Percentiles rank a stretch among this genome's conserved stretches.
These are phyloP conservation scores for Lepidochrysops patricia DNA, from an alignment of 2,888 invertebrate genomes.

Conservation along the genomic window DNA sequence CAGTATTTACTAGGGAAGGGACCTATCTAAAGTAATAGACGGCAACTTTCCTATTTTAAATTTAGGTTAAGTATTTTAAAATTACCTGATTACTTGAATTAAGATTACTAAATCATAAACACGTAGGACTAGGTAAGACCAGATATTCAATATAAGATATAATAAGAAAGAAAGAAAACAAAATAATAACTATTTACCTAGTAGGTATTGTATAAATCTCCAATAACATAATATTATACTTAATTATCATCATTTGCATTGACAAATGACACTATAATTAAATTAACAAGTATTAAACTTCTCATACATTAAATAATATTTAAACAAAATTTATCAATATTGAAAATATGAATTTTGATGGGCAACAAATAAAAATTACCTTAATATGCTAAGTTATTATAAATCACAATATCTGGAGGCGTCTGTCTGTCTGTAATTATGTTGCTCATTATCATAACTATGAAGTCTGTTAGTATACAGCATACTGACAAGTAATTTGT, in stretches of 20 bases:
- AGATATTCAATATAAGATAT: too few species aligned
- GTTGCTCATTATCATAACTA: background rate
- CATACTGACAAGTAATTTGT: conserved; percentile 6
- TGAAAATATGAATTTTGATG: conserved; percentile 7
- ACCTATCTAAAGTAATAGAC: too few species aligned
- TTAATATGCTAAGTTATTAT: background rate
- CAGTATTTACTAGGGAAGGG: too few species aligned
- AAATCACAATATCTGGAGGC: conserved; percentile 1
- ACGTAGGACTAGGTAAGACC: too few species aligned
- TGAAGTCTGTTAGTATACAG: background rate
- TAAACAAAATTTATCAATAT: background rate
- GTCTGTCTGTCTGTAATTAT: conserved; percentile 11
- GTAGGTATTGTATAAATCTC: too few species aligned
- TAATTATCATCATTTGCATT: background rate
- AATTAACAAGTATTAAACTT: background rate
- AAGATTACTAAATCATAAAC: too few species aligned
- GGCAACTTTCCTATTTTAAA: too few species aligned
- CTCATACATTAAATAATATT: background rate
- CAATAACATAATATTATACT: too few species aligned
- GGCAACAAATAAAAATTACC: conserved; percentile 4
- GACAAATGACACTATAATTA: background rate
- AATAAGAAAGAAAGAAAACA: too few species aligned
- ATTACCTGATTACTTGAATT: too few species aligned
- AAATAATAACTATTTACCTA: too few species aligned
- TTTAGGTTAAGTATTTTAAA: too few species aligned